Percentiles rank a stretch among this genome's conserved stretches.
Evolutionary conservation across 23 tunicate genomes (phyloP).

Genomic region (Clavelina lepadiformis): DNA sequence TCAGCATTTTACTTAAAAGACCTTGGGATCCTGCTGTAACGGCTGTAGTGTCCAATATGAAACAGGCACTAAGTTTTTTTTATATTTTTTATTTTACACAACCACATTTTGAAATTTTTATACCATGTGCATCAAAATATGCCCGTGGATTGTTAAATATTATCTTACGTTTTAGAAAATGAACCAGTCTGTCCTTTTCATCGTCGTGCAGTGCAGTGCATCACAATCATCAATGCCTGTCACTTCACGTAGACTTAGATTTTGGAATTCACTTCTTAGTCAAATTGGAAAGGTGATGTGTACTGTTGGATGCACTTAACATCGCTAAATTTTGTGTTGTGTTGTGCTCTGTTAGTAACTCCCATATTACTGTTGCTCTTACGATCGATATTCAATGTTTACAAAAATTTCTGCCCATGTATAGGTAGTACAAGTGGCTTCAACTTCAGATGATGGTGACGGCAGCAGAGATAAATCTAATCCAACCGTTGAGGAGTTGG

Average conservation of each 20-base stretch:
- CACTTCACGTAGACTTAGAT: constrained; percentile 52
- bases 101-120: not conserved
- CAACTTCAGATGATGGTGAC: constrained; percentile 31
- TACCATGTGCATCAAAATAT: not conserved
- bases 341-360: too few species aligned
- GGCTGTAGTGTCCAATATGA: constrained; percentile 39
- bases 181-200: constrained; percentile 26
- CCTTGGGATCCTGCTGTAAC: constrained; percentile 90
- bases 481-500: constrained; percentile 29
- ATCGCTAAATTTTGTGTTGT: too few species aligned
- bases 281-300: constrained; percentile 67
- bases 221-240: constrained; percentile 38
- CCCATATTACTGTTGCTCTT: too few species aligned
- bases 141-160: not conserved
- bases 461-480: not conserved
- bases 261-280: constrained; percentile 72
- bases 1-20: constrained; percentile 48
- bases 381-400: too few species aligned
- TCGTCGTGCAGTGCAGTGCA: constrained; percentile 46
- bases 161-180: too few species aligned
- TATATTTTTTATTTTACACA: not conserved
- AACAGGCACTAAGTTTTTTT: constrained; percentile 28
- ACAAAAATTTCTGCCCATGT: too few species aligned
- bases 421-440: constrained; percentile 51
- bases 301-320: not conserved